Conservation (phyloP, 2,797 vertebrate genomes). For the Clamator glandarius region DNA sequence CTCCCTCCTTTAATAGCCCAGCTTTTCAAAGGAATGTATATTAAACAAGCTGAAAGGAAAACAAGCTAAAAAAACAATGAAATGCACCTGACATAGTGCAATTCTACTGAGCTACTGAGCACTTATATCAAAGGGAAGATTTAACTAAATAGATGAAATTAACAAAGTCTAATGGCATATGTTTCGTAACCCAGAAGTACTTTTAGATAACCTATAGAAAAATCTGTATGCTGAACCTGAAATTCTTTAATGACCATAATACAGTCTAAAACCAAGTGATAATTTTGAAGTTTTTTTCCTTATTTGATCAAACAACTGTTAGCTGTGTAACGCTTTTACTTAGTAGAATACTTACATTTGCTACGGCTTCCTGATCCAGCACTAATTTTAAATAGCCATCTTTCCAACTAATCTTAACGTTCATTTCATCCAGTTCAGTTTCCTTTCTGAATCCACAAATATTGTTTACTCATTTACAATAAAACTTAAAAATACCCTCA, state of each 20-base stretch:
- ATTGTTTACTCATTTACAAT: neutral
- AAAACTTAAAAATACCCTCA: fast-evolving
- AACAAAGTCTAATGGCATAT: neutral
- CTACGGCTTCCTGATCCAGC: neutral
- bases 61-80: neutral
- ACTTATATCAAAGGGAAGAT: neutral
- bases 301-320: neutral
- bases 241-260: neutral
- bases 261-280: neutral
- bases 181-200: neutral
- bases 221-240: neutral
- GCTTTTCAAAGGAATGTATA: fast-evolving
- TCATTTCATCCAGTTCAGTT: neutral
- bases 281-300: neutral
- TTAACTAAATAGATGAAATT: neutral
- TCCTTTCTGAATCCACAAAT: neutral
- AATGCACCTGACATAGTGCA: neutral
- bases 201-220: neutral
- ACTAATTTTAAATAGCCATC: neutral
- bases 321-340: neutral
- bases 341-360: neutral
- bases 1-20: neutral
- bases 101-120: neutral
- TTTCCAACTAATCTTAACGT: neutral
- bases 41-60: neutral